Conservation (phyloP, 23 tunicate species). For the Trididemnum clinides region DNA sequence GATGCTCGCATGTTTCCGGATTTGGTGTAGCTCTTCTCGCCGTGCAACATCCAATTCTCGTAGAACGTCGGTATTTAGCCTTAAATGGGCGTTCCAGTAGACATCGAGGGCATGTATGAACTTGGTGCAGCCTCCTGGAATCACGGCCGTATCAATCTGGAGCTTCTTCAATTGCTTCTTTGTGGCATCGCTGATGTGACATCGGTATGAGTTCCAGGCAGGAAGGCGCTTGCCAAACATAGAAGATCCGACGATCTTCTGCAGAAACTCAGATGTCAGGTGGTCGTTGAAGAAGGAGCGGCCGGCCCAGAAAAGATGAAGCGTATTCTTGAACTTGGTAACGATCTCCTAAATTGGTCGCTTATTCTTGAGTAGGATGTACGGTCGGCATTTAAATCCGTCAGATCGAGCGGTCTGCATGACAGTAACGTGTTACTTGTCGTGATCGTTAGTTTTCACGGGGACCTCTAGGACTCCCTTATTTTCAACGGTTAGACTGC, state of each 20-base stretch:
- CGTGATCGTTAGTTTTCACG: not conserved
- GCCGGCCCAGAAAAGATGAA: too few species aligned
- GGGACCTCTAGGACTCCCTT: constrained; percentile 8
- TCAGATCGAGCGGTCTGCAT: not conserved
- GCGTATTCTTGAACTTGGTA: not conserved
- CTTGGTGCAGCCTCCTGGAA: too few species aligned
- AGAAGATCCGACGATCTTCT: not conserved
- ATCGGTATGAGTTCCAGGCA: not conserved
- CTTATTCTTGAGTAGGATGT: too few species aligned
- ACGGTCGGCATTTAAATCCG: too few species aligned
- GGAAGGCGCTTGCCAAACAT: not conserved
- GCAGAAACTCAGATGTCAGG: not conserved
- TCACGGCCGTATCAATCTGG: too few species aligned
- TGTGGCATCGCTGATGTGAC: too few species aligned
- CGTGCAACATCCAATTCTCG: too few species aligned
- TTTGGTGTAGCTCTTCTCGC: too few species aligned
- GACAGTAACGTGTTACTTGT: not conserved
- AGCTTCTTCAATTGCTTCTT: too few species aligned
- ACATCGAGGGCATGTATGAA: not conserved
- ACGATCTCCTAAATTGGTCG: not conserved
- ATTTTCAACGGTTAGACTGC: too few species aligned
- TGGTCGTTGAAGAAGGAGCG: not conserved
- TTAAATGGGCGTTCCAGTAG: not conserved
- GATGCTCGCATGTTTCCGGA: too few species aligned
- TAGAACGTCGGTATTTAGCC: not conserved